phyloP scores from a whole-genome alignment of 2,113 vertebrate genomes.

The Dermatemys mawii region DNA sequence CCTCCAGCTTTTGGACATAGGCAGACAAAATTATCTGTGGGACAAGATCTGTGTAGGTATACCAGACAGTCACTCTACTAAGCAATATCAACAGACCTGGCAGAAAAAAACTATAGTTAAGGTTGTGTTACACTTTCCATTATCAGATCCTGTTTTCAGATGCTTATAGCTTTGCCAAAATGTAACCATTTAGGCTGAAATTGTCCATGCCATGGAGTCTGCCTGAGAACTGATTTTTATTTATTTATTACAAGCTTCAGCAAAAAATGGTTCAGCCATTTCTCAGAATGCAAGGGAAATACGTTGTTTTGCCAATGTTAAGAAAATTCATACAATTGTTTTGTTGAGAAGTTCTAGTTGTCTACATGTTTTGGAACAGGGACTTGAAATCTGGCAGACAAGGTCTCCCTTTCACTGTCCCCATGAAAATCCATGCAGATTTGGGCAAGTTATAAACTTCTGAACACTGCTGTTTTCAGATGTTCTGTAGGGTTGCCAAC shows the following conservation, averaged over 20 bases:
- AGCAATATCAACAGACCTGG: conserved; percentile 47
- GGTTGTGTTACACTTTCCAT: conserved; percentile 20
- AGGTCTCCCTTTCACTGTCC: too few relatives aligned
- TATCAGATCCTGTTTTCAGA: conserved; percentile 7
- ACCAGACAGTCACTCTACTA: neutral
- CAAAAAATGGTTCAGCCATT: neutral
- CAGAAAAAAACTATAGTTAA: conserved; percentile 38
- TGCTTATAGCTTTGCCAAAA: neutral
- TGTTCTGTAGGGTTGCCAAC: too few relatives aligned
- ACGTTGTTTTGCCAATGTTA: neutral
- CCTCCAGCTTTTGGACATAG: neutral
- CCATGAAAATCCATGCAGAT: too few relatives aligned
- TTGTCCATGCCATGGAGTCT: neutral
- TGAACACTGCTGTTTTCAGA: too few relatives aligned
- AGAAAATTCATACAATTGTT: neutral
- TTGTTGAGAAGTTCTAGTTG: neutral
- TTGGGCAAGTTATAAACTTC: too few relatives aligned
- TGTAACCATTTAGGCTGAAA: conserved; percentile 13
- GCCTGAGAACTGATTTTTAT: neutral
- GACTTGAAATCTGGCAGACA: too few relatives aligned
- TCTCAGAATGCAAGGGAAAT: conserved; percentile 12
- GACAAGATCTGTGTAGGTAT: neutral
- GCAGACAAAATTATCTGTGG: conserved; percentile 7
- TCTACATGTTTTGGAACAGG: too few relatives aligned
- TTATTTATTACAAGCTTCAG: neutral